phyloP scores from a whole-genome alignment of 1,140 invertebrate species.

The Physella acuta region DNA sequence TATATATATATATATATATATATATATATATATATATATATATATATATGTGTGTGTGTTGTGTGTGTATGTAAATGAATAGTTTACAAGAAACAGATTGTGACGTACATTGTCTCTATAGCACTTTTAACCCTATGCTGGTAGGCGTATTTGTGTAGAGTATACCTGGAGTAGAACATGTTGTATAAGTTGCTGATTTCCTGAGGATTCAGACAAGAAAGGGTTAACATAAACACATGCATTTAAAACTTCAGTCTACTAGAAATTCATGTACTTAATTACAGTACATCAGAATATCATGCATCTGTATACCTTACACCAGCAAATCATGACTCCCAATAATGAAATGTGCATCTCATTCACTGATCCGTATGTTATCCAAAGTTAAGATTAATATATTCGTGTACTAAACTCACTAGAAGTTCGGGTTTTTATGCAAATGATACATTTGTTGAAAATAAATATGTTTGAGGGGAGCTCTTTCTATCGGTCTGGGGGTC shows the following conservation, averaged over 20 bases:
- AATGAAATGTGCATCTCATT: background rate
- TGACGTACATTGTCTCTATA: slow-evolving; percentile 61
- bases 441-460: too few species aligned
- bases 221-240: background rate
- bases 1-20: background rate
- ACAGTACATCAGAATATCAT: background rate
- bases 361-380: background rate
- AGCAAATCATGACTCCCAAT: background rate
- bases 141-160: slow-evolving; percentile 63
- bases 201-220: too few species aligned
- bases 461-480: too few species aligned
- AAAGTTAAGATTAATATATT: too few species aligned
- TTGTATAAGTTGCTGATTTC: slow-evolving; percentile 59
- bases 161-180: slow-evolving; percentile 61
- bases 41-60: background rate
- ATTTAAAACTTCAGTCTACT: background rate
- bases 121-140: slow-evolving; percentile 61
- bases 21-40: background rate
- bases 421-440: too few species aligned
- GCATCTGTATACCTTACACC: background rate
- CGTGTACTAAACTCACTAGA: too few species aligned
- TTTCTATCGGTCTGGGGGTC: too few species aligned
- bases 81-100: background rate
- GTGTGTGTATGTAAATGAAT: background rate
- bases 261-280: background rate